These are phyloP conservation scores for Pseudorhiza aurosa DNA, from an alignment of 30 jellyfish, hydroid and myxozoan genomes.

Conservation along the genomic window DNA sequence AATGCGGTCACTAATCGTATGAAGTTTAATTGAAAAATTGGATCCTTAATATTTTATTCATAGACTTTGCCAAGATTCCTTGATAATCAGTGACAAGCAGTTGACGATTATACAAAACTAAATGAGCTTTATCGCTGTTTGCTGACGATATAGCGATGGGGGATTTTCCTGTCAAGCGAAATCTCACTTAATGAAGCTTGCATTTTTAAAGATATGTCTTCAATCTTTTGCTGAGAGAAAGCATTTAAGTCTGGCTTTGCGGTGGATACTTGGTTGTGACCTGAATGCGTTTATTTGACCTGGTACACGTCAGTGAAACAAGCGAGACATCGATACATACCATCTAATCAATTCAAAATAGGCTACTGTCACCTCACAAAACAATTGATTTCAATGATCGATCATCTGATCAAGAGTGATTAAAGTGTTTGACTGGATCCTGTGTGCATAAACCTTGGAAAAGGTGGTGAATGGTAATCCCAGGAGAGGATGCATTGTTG, in stretches of 20 bases:
- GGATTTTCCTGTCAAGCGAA: constrained; percentile 12
- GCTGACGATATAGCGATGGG: neutral
- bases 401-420: too few relatives aligned
- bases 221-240: neutral
- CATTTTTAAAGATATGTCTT: neutral
- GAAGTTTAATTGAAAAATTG: constrained; percentile 13
- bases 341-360: too few relatives aligned
- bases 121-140: neutral
- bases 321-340: too few relatives aligned
- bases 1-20: constrained; percentile 18
- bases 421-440: too few relatives aligned
- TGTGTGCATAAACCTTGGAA: too few relatives aligned
- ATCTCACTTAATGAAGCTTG: constrained; percentile 1
- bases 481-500: too few relatives aligned
- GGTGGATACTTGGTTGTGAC: neutral
- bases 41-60: constrained; percentile 21
- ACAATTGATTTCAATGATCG: too few relatives aligned
- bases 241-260: neutral
- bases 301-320: neutral
- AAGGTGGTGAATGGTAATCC: neutral
- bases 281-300: neutral
- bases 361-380: too few relatives aligned
- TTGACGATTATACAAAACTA: constrained; percentile 9
- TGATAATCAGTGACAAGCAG: constrained; percentile 2
- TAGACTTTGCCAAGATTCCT: constrained; percentile 3